phyloP scores from a whole-genome alignment of 2,888 invertebrate genomes.

The Acrocyrtus sp. region DNA sequence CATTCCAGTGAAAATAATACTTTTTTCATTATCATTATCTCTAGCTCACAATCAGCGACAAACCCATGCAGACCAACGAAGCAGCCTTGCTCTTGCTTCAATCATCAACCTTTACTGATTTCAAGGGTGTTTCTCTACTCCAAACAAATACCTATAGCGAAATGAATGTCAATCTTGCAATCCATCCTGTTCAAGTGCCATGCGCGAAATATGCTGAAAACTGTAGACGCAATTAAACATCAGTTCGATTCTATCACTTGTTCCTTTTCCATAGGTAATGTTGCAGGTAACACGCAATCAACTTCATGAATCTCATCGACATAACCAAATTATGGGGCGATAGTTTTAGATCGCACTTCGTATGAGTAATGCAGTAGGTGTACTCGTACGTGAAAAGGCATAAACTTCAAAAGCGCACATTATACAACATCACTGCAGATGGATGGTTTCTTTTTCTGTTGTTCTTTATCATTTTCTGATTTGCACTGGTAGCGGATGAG shows the following conservation, averaged over 20 bases:
- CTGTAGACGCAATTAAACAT: background rate
- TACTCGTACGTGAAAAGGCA: no score
- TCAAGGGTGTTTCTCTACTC: constrained; percentile 51
- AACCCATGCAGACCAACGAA: background rate
- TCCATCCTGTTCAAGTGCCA: background rate
- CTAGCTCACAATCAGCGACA: background rate
- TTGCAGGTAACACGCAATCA: background rate
- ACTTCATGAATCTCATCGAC: background rate
- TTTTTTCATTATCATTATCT: constrained; percentile 9
- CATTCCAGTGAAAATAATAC: background rate
- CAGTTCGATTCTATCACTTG: background rate
- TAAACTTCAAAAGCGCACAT: no score
- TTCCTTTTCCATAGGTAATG: background rate
- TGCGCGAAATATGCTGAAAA: background rate
- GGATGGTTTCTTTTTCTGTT: background rate
- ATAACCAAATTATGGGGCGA: background rate
- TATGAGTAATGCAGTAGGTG: no score
- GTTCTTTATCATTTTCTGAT: background rate
- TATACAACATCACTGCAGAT: no score
- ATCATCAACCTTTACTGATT: constrained; percentile 37
- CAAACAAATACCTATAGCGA: no score
- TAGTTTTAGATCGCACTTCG: no score
- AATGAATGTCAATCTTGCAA: constrained; percentile 26
- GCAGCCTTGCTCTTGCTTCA: constrained; percentile 46
- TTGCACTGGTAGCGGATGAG: no score